Base-by-base conservation (phyloP, 2,113 vertebrate genomes). In the Pluvialis apricaria region DNA sequence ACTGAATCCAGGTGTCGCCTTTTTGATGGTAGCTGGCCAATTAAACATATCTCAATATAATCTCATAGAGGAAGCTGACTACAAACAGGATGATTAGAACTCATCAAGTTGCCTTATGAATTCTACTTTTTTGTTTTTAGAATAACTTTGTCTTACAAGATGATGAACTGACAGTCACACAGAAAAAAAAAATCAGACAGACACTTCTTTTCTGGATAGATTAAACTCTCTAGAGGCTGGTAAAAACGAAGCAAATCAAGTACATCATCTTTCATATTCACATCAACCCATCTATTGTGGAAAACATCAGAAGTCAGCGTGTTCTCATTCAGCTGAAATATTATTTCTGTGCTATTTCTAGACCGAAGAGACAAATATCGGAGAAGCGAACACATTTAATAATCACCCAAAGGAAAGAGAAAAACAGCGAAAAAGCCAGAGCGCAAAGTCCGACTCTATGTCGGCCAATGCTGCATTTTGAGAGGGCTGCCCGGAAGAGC, bases 331-430 rank as follows among this genome's bases (percentile, higher is more conserved):
- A 77, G 78, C 40, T 94, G 89, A 97, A 87, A 92, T 97, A 91
- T 94, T 92, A 96, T 94, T 95, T 95, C 77, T 79, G 51, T 77
- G 86, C 94, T 96, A 97, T 97, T 96, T 92, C 94, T 95, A 95
- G 94, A 92, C 52, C 0, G 1, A 87, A 94, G 79, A 95, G 92
- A 94, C 61, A 96, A 95, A 87, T 95, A 91, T 80, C 40, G 10
- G 84, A 54, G 81, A 91, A 92, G 54, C 0, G 51, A 95, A 77
- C 66, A 61, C 65, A 25, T 76, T 85, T 92, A 94, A 91, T 92
- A 92, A 85, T 76, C 73, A 78, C 68, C 55, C 91, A 88, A 86
- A 90, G 31, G 40, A 72, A 92, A 75, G 34, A 65, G 42, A 69
- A 91, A 84, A 91, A 42, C 61, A 80, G 36, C 0, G 0, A 73